Evolutionary conservation across 2,797 vertebrate genomes (phyloP).

Genomic region (Clarias pachynema): DNA sequence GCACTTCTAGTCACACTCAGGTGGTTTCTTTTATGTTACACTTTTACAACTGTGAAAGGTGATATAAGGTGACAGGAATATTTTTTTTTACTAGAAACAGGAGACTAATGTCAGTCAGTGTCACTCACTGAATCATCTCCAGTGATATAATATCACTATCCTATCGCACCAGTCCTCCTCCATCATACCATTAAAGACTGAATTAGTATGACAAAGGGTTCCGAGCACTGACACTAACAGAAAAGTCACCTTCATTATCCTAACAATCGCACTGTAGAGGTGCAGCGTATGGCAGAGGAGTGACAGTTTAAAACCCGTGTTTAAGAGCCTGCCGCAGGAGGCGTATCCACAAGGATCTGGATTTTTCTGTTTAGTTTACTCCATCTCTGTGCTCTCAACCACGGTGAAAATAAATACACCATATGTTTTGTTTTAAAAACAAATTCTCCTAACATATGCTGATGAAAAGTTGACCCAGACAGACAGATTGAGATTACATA

Average conservation of each 20-base stretch:
- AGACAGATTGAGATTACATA: background rate
- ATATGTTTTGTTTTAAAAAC: background rate
- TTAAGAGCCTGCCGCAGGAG: background rate
- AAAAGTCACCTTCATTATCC: slow-evolving; percentile 10
- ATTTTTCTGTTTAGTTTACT: no score
- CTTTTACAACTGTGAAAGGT: background rate
- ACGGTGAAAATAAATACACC: background rate
- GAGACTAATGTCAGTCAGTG: background rate
- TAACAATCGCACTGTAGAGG: background rate
- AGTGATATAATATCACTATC: background rate
- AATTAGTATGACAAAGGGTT: background rate
- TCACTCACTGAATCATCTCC: slow-evolving; percentile 11
- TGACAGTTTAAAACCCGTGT: background rate
- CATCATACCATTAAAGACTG: background rate
- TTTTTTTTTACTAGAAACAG: background rate
- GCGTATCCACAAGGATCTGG: background rate
- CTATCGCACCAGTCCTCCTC: background rate
- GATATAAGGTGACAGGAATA: background rate
- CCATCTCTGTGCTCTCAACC: background rate
- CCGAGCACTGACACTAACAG: background rate
- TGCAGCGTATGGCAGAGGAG: background rate
- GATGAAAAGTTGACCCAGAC: background rate
- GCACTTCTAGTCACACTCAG: background rate
- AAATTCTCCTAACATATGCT: background rate
- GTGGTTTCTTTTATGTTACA: background rate